A percentile compares a stretch with the other conserved stretches of the same genome.
Conservation (phyloP, 2,888 invertebrate species). For the Leptopterna dolabrata region DNA sequence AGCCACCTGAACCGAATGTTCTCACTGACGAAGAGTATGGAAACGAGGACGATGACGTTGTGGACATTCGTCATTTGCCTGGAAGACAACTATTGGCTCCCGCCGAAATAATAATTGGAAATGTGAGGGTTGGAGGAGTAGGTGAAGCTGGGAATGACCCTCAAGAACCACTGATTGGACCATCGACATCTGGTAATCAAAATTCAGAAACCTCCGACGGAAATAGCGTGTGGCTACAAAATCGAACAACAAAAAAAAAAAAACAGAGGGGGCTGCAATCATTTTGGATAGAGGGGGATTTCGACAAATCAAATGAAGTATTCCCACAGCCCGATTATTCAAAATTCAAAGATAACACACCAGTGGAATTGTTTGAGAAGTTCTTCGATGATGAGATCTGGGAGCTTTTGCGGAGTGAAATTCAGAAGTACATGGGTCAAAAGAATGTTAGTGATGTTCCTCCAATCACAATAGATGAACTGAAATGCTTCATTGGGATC, state of each 20-base stretch:
- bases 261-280: no score
- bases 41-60: constrained; percentile 53
- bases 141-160: background rate
- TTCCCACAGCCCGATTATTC: no score
- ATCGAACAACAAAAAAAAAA: no score
- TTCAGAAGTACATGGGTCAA: no score
- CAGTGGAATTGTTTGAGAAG: no score
- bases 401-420: no score
- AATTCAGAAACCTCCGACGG: background rate
- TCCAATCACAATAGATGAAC: no score
- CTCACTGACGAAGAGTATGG: constrained; percentile 55
- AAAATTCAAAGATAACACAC: no score
- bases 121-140: background rate
- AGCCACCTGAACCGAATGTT: constrained; percentile 47
- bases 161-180: background rate
- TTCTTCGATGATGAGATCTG: background rate
- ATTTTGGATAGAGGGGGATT: no score
- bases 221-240: constrained; percentile 3
- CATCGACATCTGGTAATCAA: background rate
- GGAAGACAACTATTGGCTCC: constrained; percentile 53
- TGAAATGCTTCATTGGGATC: background rate
- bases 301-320: no score
- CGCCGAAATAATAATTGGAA: constrained; percentile 50
- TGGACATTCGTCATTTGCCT: no score
- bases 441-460: no score